phyloP scores from a whole-genome alignment of 2,888 invertebrate species.

The Caenorhabditis imperialis region DNA sequence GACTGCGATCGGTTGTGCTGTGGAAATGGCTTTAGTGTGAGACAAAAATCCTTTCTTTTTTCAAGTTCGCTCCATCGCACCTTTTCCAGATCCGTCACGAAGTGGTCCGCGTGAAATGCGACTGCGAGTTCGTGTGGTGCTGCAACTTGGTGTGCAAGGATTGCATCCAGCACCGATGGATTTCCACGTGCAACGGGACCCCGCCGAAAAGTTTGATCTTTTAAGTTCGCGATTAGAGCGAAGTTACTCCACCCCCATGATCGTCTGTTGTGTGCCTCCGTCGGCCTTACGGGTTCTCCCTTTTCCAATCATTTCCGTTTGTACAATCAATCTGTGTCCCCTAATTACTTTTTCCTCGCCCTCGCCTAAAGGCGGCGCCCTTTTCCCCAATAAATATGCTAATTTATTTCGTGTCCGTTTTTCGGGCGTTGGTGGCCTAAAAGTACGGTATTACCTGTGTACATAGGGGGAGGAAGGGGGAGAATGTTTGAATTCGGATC shows the following conservation, averaged over 20 bases:
- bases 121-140: conserved; percentile 80
- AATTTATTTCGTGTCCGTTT: conserved; percentile 46
- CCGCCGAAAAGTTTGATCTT: conserved; percentile 53
- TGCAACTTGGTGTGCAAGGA: conserved; percentile 78
- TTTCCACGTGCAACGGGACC: conserved; percentile 74
- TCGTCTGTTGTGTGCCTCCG: conserved; percentile 9
- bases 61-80: not conserved
- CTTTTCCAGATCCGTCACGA: conserved; percentile 78
- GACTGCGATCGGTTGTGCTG: conserved; percentile 81
- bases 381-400: conserved; percentile 46
- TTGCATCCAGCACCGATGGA: conserved; percentile 75
- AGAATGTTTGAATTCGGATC: conserved; percentile 39
- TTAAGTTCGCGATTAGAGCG: too few species aligned
- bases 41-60: conserved; percentile 11
- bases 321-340: conserved; percentile 28
- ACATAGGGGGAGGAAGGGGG: conserved; percentile 18
- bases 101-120: conserved; percentile 76
- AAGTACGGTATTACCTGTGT: conserved; percentile 33
- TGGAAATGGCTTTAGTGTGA: conserved; percentile 80
- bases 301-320: conserved; percentile 4
- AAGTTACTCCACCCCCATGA: too few species aligned
- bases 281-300: conserved; percentile 25
- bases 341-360: conserved; percentile 36
- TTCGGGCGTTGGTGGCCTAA: not conserved
- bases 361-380: conserved; percentile 14